These are phyloP conservation scores for Epirrhoe tristata DNA, from an alignment of 2,888 invertebrate genomes.

Conservation along the genomic window DNA sequence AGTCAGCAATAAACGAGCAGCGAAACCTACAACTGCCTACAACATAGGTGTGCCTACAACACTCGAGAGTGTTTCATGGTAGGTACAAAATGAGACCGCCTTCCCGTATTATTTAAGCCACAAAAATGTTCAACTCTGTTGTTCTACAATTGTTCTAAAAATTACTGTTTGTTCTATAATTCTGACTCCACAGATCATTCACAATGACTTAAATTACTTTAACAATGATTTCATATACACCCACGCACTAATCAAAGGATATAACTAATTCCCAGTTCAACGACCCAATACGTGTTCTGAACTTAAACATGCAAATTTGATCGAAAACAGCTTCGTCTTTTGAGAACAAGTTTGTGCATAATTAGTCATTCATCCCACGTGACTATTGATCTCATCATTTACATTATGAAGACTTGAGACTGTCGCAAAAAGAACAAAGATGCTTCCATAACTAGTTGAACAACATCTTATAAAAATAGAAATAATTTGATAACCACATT, in stretches of 20 bases:
- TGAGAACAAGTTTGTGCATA: constrained; percentile 23
- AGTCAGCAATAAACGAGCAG: too few species aligned
- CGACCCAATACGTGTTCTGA: constrained; percentile 14
- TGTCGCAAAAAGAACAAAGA: constrained; percentile 17
- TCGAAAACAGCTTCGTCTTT: constrained; percentile 15
- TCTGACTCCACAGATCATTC: not conserved
- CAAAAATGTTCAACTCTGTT: too few species aligned
- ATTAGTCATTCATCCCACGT: constrained; percentile 25
- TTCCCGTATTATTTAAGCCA: too few species aligned
- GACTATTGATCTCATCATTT: constrained; percentile 11
- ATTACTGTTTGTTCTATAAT: too few species aligned
- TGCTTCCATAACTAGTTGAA: not conserved
- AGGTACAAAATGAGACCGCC: too few species aligned
- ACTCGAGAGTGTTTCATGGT: too few species aligned
- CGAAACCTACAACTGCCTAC: too few species aligned
- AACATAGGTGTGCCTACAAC: too few species aligned
- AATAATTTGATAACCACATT: too few species aligned
- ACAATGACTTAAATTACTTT: not conserved
- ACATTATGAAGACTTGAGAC: constrained; percentile 7
- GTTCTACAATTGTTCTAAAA: too few species aligned
- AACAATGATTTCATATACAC: constrained; percentile 1
- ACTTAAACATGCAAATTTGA: constrained; percentile 27
- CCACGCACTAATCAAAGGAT: not conserved
- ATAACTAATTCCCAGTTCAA: constrained; percentile 2
- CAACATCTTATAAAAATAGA: not conserved